Conservation (phyloP, 2,113 vertebrate species). For the Sander vitreus region DNA sequence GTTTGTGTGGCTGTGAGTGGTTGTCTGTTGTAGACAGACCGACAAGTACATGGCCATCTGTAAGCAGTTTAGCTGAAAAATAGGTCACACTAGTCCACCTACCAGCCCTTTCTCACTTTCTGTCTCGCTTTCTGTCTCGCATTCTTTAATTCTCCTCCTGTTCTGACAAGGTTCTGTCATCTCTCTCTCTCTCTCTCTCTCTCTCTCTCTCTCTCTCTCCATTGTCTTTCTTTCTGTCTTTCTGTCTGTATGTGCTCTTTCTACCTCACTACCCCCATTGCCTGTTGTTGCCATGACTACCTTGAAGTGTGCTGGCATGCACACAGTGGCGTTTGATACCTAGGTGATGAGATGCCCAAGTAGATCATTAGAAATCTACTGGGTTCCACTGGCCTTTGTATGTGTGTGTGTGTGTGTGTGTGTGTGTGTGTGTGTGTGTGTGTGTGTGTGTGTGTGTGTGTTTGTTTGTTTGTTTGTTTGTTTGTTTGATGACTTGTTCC, state of each 20-base stretch:
- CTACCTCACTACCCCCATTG: conserved; percentile 65
- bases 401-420: neutral
- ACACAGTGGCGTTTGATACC: conserved; percentile 60
- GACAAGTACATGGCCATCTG: conserved; percentile 60
- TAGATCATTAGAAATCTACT: conserved; percentile 68
- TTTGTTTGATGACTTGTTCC: conserved; percentile 13
- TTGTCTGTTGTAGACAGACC: conserved; percentile 56
- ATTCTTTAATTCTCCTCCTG: conserved; percentile 34
- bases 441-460: neutral
- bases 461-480: neutral
- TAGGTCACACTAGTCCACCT: conserved; percentile 65
- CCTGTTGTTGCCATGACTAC: conserved; percentile 82
- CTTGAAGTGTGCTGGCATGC: conserved; percentile 74
- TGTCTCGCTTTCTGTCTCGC: conserved; percentile 24
- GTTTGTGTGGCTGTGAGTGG: conserved; percentile 55
- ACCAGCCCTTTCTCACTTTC: conserved; percentile 26
- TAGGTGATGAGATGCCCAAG: conserved; percentile 69
- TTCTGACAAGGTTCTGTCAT: conserved; percentile 57
- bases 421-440: neutral
- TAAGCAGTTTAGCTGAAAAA: conserved; percentile 59
- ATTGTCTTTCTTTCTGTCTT: conserved; percentile 51
- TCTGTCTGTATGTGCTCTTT: conserved; percentile 46
- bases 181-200: conserved; percentile 41
- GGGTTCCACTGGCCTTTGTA: conserved; percentile 17
- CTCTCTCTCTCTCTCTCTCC: conserved; percentile 26